Evolutionary conservation across 2,888 invertebrate genomes (phyloP), one percentile per base, ranked within the genome.

Genomic region (Parapristionchus giblindavisi): DNA sequence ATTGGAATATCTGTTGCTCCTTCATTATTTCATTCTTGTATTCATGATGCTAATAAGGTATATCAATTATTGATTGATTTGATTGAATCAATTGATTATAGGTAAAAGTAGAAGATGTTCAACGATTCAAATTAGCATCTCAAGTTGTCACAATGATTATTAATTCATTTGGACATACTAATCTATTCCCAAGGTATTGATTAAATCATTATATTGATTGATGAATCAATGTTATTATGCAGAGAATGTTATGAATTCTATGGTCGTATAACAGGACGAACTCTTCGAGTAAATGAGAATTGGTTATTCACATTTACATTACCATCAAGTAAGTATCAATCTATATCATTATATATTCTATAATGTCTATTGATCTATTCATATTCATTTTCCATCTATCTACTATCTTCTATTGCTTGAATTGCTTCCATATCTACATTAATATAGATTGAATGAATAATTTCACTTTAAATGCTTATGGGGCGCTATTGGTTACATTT

Each of bases 91-190:
- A 48, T 36, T 11, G 3, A 54, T 79, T 82, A 54, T 93, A 94
- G 66, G 96, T 95, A 78, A 93, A 94, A 89, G 94, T 96, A 93
- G 95, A 95, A 91, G 96, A 96, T 90, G 94, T 96, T 77, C 92
- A 94, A 88, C 92, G 95, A 88, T 96, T 84, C 77, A 89, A 95
- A 94, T 93, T 94, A 88, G 96, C 97, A 81, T 96, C 96, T 48
- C 92, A 93, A 86, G 94, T 98, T 81, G 95, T 97, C 93, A 94
- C 96, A 88, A 94, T 96, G 89, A 92, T 98, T 89, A 97, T 98
- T 86, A 96, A 96, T 89, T 95, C 96, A 90, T 98, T 84, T 73
- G 83, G 96, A 77, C 93, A 94, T 48, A 94, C 94, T 79, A 94
- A 96, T 89, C 91, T 98, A 83, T 98, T 98, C 89, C 97, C 97